Percentiles rank a stretch among this genome's conserved stretches.
Conservation (phyloP, 2,797 vertebrate species). For the Xyrichtys novacula region DNA sequence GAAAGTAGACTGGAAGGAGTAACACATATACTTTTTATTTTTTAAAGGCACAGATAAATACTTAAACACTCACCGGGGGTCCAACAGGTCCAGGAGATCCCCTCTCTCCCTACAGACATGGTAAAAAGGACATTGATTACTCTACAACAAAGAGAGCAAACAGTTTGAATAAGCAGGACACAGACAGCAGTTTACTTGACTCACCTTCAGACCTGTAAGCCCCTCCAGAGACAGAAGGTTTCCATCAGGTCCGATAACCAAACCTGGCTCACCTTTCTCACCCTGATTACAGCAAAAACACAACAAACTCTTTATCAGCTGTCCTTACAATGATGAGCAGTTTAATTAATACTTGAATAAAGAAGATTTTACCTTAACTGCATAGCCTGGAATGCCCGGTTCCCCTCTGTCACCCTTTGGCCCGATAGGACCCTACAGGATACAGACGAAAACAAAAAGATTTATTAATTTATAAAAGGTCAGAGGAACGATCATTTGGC, state of each 20-base stretch:
- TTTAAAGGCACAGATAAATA: background rate
- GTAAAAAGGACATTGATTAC: background rate
- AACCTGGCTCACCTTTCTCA: constrained; percentile 93
- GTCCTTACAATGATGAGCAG: background rate
- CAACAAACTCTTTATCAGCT: background rate
- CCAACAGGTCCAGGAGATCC: constrained; percentile 81
- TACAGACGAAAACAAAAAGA: background rate
- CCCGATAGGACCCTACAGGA: constrained; percentile 88
- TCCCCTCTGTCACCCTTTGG: constrained; percentile 90
- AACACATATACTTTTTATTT: background rate
- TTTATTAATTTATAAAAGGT: constrained; percentile 1
- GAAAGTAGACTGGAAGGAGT: background rate
- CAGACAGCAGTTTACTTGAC: no score
- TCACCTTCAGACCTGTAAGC: constrained; percentile 75
- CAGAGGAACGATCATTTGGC: constrained; percentile 7
- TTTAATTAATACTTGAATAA: constrained; percentile 1
- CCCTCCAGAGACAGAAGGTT: constrained; percentile 69
- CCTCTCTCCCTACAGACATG: constrained; percentile 76
- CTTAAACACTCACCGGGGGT: constrained; percentile 76
- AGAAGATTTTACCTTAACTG: constrained; percentile 85
- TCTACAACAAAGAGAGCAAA: no score
- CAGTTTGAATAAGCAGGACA: no score
- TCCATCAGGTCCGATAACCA: constrained; percentile 87
- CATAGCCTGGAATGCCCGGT: constrained; percentile 85
- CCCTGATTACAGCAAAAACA: constrained; percentile 82